Evolutionary conservation across 1,140 invertebrate species (phyloP), one percentile per base, ranked within the genome.

Genomic region (Bombus ignitus): DNA sequence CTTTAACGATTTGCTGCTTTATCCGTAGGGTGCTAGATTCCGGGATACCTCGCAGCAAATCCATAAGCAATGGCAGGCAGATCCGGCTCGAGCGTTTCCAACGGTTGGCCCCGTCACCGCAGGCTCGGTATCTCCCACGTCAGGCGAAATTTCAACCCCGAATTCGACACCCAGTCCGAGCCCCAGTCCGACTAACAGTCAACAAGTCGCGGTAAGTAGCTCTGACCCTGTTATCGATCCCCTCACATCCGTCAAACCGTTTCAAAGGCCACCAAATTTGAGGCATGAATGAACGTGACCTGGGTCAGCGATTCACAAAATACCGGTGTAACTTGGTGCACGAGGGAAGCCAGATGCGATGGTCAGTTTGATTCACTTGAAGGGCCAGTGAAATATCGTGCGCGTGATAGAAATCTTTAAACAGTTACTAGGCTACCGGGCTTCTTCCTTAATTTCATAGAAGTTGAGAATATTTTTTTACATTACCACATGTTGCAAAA

Each of bases 1-100:
- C 39, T 71, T 44, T 37, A 35, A 75, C 32, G 13, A 3, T 47
- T 32, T 15, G 13, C 13, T 22, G 3, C 15, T 57, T 25, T 18
- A 39, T 66, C 44, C 6, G 42, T 88, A 95, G 94, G 94, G 94
- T 62, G 93, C 94, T 75, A 93, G 95, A 91, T 95, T 95, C 85
- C 92, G 93, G 76, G 95, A 95, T 82, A 95, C 95, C 78, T 94
- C 95, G 65, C 94, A 95, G 68, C 94, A 95, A 84, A 95, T 95
- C 68, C 94, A 95, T 71, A 95, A 95, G 84, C 95, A 95, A 93
- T 95, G 95, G 95, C 94, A 94, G 81, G 93, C 93, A 59, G 93
- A 94, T 88, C 94, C 94, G 25, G 83, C 93, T 6, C 87, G 94
- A 85, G 93, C 95, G 44, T 95, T 95, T 89, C 95, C 95, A 32